Conservation (phyloP, 2,797 vertebrate species). For the Eidolon dupreanum region DNA sequence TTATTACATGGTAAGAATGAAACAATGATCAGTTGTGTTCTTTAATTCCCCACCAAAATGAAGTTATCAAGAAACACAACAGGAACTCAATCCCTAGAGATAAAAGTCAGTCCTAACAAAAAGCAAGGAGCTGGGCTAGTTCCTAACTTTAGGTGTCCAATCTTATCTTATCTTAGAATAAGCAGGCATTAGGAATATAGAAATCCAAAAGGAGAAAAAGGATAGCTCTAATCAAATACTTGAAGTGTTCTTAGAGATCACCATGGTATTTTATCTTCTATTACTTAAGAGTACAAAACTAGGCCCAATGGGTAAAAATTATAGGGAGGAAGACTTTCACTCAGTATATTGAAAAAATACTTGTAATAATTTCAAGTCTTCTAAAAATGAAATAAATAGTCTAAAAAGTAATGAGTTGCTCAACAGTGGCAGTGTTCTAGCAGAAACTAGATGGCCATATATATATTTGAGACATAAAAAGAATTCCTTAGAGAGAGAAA, state of each 20-base stretch:
- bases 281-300: background rate
- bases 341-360: background rate
- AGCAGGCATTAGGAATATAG: background rate
- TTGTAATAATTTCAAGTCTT: background rate
- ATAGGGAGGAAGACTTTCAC: background rate
- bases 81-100: background rate
- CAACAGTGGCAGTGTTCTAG: background rate
- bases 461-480: background rate
- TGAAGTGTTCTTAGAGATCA: background rate
- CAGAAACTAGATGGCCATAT: background rate
- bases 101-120: background rate
- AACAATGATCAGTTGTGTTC: background rate
- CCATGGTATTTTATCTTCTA: background rate
- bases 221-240: background rate
- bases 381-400: conserved; percentile 24
- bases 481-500: conserved; percentile 29
- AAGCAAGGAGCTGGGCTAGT: background rate
- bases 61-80: background rate
- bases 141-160: background rate
- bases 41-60: background rate
- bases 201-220: conserved; percentile 27
- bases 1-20: background rate
- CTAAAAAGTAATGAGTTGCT: background rate
- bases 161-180: background rate
- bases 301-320: background rate